Conservation (phyloP, 2,797 vertebrate species). For the Pantherophis alleghaniensis region DNA sequence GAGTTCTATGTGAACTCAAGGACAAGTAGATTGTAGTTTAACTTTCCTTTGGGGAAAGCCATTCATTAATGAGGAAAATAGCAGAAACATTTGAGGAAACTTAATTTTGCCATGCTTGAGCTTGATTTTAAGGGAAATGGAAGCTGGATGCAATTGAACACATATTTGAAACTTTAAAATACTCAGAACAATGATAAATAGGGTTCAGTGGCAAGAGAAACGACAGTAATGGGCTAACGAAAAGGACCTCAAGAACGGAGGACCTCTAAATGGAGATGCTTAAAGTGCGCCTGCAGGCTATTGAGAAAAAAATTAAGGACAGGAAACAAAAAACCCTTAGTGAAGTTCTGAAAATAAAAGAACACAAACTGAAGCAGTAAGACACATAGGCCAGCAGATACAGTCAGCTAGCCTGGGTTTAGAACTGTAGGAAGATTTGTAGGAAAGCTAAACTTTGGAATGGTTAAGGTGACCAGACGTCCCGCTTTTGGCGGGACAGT, state of each 20-base stretch:
- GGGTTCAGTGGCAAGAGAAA: not conserved
- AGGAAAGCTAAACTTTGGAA: not conserved
- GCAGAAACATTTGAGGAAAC: not conserved
- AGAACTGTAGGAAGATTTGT: not conserved
- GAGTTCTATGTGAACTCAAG: not conserved
- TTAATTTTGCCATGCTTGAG: not conserved
- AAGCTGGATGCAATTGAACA: not conserved
- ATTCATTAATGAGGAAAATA: not conserved
- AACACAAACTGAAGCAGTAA: not conserved
- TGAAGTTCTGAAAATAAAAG: not conserved
- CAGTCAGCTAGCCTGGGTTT: not conserved
- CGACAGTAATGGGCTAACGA: not conserved
- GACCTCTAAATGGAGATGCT: not conserved
- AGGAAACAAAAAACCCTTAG: not conserved
- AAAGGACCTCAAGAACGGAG: not conserved
- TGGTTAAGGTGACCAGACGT: not conserved
- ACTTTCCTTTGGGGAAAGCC: not conserved
- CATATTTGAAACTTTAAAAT: not conserved
- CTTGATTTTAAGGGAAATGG: not conserved
- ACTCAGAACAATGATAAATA: not conserved
- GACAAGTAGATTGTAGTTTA: not conserved
- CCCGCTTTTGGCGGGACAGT: too few relatives aligned
- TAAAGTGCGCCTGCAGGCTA: not conserved
- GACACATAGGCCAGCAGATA: not conserved
- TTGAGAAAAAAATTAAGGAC: not conserved